Base-by-base conservation (phyloP, 2,797 vertebrate genomes). In the Rhinatrema bivittatum region DNA sequence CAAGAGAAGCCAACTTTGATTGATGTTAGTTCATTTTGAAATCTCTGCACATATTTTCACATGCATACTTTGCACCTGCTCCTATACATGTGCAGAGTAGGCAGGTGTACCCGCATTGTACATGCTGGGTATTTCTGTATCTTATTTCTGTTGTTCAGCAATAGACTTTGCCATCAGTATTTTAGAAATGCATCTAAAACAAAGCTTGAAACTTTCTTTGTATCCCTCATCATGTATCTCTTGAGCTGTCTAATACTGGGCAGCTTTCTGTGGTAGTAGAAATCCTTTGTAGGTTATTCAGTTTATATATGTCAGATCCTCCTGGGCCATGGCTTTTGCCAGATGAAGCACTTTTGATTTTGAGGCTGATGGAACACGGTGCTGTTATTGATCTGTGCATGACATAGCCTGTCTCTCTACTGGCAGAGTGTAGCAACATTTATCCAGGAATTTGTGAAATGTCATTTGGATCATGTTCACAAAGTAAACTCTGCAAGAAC, bases 371-470 rank as follows among this genome's bases (percentile, higher is more conserved):
- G 78, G 84, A 81, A 78, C 55, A 70, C 66, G 46, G 71, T 65
- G 60, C 53, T 57, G 16, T 78, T 84, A 88, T 88, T 82, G 81
- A 87, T 87, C 80, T 76, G 72, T 76, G 74, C 73, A 67, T 79
- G 84, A 81, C 82, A 82, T 56, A 75, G 77, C 53, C 73, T 74
- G 67, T 72, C 72, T 79, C 47, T 81, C 65, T 79, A 59, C 75
- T 69, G 62, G 66, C 68, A 71, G 68, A 84, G 67, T 79, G 68
- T 76, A 84, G 79, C 79, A 87, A 86, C 81, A 85, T 87, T 86
- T 86, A 86, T 88, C 82, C 79, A 86, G 78, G 86, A 86, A 82
- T 87, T 86, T 86, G 79, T 79, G 78, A 87, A 87, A 87, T 88
- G 84, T 87, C 85, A 87, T 74, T 76, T 2, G 66, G 81, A 84